A percentile compares a stretch with the other conserved stretches of the same genome.
Conservation (phyloP, 2,113 vertebrate genomes). For the Pseudolaguvia tuberculata region DNA sequence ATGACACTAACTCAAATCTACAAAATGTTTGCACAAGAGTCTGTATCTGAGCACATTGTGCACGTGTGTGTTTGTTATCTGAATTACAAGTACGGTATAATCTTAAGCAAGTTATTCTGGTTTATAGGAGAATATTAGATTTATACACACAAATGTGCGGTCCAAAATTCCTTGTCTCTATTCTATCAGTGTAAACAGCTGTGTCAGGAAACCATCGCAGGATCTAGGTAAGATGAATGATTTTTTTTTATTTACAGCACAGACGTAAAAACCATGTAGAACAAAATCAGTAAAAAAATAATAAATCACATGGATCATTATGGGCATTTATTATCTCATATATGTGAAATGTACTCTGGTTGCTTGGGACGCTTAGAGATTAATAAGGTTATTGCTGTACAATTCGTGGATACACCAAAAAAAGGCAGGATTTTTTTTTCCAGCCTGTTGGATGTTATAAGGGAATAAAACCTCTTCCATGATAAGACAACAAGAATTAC, state of each 20-base stretch:
- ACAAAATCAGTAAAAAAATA: constrained; percentile 4
- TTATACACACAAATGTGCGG: constrained; percentile 1
- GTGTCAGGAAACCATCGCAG: constrained; percentile 11
- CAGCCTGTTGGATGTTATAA: not conserved
- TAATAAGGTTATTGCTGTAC: not conserved
- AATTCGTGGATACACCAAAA: not conserved
- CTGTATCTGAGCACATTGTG: not conserved
- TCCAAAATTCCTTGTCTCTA: not conserved
- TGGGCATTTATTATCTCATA: constrained; percentile 1
- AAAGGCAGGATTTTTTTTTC: constrained; percentile 1
- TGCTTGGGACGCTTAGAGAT: not conserved
- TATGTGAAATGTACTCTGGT: not conserved
- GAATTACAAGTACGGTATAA: constrained; percentile 6
- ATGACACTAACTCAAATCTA: not conserved
- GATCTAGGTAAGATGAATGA: constrained; percentile 27
- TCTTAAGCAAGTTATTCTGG: constrained; percentile 7
- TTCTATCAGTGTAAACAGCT: constrained; percentile 9
- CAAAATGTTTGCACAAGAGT: not conserved
- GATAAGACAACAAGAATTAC: constrained; percentile 15
- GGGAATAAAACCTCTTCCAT: not conserved
- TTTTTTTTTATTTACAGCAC: constrained; percentile 11
- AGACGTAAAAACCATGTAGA: constrained; percentile 11
- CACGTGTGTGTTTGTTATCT: not conserved
- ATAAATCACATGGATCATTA: not conserved
- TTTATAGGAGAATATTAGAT: constrained; percentile 22